phyloP scores from a whole-genome alignment of 2,797 vertebrate species.

The Halcyon smyrnensis region DNA sequence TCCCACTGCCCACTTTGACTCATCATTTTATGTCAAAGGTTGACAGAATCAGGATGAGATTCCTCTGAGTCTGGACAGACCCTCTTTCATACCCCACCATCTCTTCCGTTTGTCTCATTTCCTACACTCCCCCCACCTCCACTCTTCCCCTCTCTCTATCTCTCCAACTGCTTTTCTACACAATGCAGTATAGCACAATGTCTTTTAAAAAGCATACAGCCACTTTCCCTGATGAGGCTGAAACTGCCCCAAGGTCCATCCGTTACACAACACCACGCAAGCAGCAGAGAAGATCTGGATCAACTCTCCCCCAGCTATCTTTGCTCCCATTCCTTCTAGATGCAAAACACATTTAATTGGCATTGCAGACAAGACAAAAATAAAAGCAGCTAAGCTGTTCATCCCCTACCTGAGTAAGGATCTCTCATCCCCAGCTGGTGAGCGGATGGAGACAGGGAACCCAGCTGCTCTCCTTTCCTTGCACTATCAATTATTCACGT shows the following conservation, averaged over 20 bases:
- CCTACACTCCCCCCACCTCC: not conserved
- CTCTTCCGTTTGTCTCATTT: not conserved
- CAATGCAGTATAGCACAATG: not conserved
- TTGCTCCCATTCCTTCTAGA: not conserved
- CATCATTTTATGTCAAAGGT: not conserved
- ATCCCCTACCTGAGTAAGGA: slow-evolving; percentile 62
- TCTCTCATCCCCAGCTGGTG: slow-evolving; percentile 63
- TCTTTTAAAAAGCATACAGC: slow-evolving; percentile 3
- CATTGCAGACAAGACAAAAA: not conserved
- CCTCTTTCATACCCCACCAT: not conserved
- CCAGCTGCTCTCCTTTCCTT: slow-evolving; percentile 62
- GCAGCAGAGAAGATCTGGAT: not conserved
- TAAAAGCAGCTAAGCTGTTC: slow-evolving; percentile 34
- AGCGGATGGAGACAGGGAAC: slow-evolving; percentile 51
- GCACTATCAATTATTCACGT: slow-evolving; percentile 73
- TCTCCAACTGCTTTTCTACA: not conserved
- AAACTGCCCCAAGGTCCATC: slow-evolving; percentile 17
- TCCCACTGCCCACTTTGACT: not conserved
- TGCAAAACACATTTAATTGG: slow-evolving; percentile 48
- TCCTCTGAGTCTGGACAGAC: not conserved
- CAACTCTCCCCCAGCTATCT: not conserved
- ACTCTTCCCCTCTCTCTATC: not conserved
- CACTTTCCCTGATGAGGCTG: not conserved
- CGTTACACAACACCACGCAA: not conserved
- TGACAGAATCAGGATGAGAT: slow-evolving; percentile 16